Conservation (phyloP, 37 sponge, comb jelly and placozoan species). For the Aplysina aerophoba region DNA sequence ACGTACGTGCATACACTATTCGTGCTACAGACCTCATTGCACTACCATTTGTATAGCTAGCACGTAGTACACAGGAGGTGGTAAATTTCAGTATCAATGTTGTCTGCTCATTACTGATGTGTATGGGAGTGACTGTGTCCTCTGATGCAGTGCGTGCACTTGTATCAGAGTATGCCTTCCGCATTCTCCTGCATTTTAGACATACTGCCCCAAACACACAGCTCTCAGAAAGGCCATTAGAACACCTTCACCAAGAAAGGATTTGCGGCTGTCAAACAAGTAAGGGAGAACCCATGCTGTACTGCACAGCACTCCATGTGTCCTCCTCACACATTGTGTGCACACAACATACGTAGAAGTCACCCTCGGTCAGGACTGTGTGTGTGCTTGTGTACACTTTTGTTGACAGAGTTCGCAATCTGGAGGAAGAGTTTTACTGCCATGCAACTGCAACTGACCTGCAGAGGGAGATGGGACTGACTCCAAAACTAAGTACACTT, state of each 20-base stretch:
- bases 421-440: conserved; percentile 77
- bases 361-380: neutral
- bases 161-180: too few relatives aligned
- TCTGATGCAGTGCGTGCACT: too few relatives aligned
- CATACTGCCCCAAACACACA: conserved; percentile 83
- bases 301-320: neutral
- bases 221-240: conserved; percentile 39
- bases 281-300: too few relatives aligned
- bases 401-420: neutral
- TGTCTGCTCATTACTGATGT: too few relatives aligned
- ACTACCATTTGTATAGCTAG: too few relatives aligned
- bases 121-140: neutral
- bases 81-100: too few relatives aligned
- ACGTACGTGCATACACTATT: too few relatives aligned
- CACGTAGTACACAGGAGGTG: too few relatives aligned
- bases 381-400: neutral
- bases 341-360: conserved; percentile 40
- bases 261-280: conserved; percentile 17
- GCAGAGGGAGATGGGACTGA: conserved; percentile 35
- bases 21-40: too few relatives aligned
- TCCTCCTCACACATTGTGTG: neutral
- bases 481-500: conserved; percentile 49
- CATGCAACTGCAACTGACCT: conserved; percentile 64
- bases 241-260: conserved; percentile 30
- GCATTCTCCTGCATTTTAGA: conserved; percentile 36